These are phyloP conservation scores for Cephalopterus ornatus DNA, from an alignment of 2,113 vertebrate species.

Conservation along the genomic window DNA sequence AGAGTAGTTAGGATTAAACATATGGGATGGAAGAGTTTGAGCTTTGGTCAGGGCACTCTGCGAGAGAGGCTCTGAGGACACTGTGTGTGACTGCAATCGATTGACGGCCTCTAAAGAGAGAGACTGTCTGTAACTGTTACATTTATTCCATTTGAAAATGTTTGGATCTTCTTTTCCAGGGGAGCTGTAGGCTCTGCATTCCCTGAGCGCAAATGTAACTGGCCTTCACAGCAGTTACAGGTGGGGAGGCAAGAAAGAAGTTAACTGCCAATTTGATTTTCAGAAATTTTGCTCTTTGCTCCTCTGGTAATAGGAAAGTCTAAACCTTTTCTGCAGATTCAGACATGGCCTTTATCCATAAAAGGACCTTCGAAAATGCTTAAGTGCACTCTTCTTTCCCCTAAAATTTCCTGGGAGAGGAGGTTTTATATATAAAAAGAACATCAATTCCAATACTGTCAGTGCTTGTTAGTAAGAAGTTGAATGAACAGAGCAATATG, in stretches of 20 bases:
- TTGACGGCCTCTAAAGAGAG: neutral
- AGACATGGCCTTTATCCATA: neutral
- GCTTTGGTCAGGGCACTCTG: neutral
- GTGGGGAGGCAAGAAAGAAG: neutral
- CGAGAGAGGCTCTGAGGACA: neutral
- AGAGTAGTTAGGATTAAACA: neutral
- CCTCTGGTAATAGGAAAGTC: neutral
- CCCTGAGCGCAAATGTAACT: neutral
- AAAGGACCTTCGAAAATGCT: neutral
- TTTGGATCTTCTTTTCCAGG: neutral
- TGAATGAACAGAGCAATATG: neutral
- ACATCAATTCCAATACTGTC: neutral
- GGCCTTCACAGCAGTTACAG: neutral
- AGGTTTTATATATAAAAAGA: neutral
- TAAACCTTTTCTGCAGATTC: neutral
- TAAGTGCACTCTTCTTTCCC: neutral
- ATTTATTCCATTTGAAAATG: neutral
- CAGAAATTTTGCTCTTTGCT: neutral
- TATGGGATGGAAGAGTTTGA: rapidly evolving
- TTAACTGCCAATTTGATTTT: neutral
- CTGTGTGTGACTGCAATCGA: neutral
- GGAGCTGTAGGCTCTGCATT: neutral
- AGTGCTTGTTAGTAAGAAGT: neutral
- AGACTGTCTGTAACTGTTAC: neutral
- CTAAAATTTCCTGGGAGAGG: neutral